Percentiles rank a stretch among this genome's conserved stretches.
Conservation (phyloP, 2,797 vertebrate genomes). For the Acropternis orthonyx region DNA sequence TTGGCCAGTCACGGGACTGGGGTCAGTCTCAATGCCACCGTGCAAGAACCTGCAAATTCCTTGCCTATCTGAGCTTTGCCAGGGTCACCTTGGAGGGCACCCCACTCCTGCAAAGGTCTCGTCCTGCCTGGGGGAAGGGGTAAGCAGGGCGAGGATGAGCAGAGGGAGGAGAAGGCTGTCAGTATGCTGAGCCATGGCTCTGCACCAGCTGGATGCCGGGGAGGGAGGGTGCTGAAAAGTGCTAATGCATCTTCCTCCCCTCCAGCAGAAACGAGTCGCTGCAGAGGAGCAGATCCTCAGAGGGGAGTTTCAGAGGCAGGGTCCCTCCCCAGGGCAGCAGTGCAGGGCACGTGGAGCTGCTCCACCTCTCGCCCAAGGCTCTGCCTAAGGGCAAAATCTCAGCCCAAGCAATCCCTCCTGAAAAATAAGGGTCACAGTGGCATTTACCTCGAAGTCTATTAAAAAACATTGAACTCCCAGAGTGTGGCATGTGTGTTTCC, state of each 20-base stretch:
- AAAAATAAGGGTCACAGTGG: constrained; percentile 32
- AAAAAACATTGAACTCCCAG: constrained; percentile 27
- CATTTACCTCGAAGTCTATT: constrained; percentile 54
- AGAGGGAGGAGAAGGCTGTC: neutral
- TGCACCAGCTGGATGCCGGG: neutral
- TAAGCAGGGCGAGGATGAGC: neutral
- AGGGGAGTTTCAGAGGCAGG: too few relatives aligned
- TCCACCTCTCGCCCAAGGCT: constrained; percentile 46
- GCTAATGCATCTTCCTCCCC: neutral
- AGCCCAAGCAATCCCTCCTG: neutral
- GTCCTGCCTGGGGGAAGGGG: neutral
- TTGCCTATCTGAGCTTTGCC: neutral
- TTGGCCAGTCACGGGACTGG: neutral
- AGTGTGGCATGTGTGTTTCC: constrained; percentile 60
- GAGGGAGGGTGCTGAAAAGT: neutral
- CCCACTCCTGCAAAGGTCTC: neutral
- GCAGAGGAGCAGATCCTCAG: neutral
- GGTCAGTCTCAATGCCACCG: neutral
- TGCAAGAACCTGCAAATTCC: neutral
- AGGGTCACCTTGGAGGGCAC: neutral
- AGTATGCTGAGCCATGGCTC: neutral
- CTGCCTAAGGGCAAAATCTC: constrained; percentile 54
- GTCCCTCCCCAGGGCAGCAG: neutral
- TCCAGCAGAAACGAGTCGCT: neutral
- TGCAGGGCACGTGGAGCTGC: neutral